These are phyloP conservation scores for Aphaenogaster ashmeadi DNA, from an alignment of 1,140 invertebrate species.

Conservation along the genomic window DNA sequence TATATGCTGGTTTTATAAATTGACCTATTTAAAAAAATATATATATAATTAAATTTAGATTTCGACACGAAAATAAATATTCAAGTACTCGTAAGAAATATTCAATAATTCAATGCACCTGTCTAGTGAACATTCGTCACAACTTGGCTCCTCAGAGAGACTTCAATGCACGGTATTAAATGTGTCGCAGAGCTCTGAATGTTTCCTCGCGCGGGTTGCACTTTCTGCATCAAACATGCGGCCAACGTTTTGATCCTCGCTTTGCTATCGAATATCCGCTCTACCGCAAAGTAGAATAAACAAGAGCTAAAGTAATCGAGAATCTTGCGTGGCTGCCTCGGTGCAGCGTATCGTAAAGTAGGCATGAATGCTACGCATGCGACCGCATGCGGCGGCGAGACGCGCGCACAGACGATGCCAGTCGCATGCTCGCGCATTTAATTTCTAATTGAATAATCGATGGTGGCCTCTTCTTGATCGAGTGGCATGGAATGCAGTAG, in stretches of 20 bases:
- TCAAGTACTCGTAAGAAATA: neutral
- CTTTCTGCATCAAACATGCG: neutral
- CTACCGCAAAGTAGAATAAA: constrained; percentile 47
- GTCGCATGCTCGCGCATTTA: constrained; percentile 54
- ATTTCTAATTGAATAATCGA: constrained; percentile 75
- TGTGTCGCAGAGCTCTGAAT: neutral
- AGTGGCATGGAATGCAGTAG: constrained; percentile 69
- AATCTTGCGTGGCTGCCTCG: constrained; percentile 20
- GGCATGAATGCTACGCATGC: constrained; percentile 22
- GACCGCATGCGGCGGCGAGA: neutral
- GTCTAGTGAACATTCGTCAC: neutral
- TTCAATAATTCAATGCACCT: neutral
- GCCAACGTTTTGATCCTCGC: constrained; percentile 11
- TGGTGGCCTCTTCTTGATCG: constrained; percentile 67
- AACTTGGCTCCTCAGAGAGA: neutral
- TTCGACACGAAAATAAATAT: neutral
- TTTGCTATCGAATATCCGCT: constrained; percentile 6
- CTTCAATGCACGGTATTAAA: constrained; percentile 26
- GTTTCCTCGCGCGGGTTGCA: neutral
- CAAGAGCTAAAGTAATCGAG: constrained; percentile 28
- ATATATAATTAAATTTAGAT: neutral
- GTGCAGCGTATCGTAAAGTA: constrained; percentile 7
- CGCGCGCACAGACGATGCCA: neutral
- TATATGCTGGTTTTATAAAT: neutral
- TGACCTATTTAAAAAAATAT: neutral